phyloP scores from a whole-genome alignment of 2,113 vertebrate genomes.

The Engraulis encrasicolus region DNA sequence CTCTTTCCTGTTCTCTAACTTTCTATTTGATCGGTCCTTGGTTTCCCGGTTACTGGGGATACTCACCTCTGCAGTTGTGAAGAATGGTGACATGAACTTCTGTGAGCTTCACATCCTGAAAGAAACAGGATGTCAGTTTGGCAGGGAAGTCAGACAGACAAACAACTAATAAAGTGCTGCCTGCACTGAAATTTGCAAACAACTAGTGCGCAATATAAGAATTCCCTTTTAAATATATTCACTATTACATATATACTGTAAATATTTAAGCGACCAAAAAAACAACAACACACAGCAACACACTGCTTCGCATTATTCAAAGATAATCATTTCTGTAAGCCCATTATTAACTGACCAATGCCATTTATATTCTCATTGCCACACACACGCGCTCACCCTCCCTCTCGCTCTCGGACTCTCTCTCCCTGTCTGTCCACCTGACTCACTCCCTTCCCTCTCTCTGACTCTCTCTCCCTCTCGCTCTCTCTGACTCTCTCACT shows the following conservation, averaged over 20 bases:
- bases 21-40: conserved; percentile 43
- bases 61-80: conserved; percentile 70
- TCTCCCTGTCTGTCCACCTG: no score
- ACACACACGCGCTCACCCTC: no score
- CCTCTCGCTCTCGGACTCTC: no score
- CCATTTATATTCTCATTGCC: not conserved
- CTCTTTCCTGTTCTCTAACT: conserved; percentile 30
- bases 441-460: no score
- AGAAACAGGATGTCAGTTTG: conserved; percentile 46
- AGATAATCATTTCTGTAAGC: not conserved
- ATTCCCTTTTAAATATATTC: not conserved
- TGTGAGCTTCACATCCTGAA: conserved; percentile 66
- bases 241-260: not conserved
- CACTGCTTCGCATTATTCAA: not conserved
- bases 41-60: conserved; percentile 11
- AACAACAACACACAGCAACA: not conserved
- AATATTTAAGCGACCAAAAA: no score
- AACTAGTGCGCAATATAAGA: not conserved
- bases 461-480: no score
- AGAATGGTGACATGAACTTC: conserved; percentile 67
- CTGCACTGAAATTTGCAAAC: not conserved
- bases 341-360: not conserved
- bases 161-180: not conserved
- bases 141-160: not conserved
- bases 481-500: no score